Evolutionary conservation across 2,113 vertebrate genomes (phyloP).

Genomic region (Cynocephalus volans): DNA sequence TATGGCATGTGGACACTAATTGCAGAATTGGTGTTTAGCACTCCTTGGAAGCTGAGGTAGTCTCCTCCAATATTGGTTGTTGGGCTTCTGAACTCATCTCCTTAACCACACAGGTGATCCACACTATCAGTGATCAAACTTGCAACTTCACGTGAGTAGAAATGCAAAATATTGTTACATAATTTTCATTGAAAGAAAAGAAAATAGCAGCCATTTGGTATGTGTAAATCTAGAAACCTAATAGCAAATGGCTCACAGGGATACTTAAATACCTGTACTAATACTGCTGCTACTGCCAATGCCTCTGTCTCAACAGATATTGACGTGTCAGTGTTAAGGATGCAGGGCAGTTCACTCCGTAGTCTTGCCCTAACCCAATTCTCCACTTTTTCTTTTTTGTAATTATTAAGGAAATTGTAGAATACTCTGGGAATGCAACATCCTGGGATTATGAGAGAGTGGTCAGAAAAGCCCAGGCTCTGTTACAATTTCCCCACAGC

Average conservation of each 20-base stretch:
- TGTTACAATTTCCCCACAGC: background rate
- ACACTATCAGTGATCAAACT: background rate
- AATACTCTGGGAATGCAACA: background rate
- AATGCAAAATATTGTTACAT: background rate
- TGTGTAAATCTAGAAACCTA: too few relatives aligned
- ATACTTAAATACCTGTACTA: background rate
- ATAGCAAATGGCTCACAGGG: too few relatives aligned
- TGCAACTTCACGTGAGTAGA: background rate
- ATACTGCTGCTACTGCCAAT: background rate
- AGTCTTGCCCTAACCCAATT: background rate
- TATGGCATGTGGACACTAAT: background rate
- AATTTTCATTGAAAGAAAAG: background rate
- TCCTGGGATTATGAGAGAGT: background rate
- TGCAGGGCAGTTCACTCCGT: background rate
- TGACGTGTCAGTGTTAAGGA: background rate
- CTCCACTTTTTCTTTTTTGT: background rate
- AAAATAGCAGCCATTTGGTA: too few relatives aligned
- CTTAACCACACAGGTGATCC: background rate
- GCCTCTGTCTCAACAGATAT: background rate
- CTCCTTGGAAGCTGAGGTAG: background rate
- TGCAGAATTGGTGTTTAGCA: background rate
- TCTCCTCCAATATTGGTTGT: background rate
- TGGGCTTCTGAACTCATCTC: background rate
- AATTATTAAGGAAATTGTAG: background rate
- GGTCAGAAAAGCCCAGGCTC: background rate